Percentiles rank a stretch among this genome's conserved stretches.
Evolutionary conservation across 1,140 invertebrate genomes (phyloP).

Genomic region (Semibalanus balanoides): DNA sequence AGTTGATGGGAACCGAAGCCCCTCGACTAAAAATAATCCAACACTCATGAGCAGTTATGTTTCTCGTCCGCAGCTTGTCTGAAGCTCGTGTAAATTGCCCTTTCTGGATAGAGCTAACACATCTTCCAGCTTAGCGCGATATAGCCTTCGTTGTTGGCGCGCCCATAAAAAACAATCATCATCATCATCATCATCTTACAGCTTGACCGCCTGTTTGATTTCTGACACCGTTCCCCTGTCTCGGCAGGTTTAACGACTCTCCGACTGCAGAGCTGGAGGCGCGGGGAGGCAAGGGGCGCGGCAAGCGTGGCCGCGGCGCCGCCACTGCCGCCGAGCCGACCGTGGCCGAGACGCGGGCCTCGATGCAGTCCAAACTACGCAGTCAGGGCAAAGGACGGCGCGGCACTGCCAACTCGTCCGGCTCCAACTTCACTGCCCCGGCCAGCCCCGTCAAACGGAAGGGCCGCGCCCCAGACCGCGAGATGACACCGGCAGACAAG

Average conservation of each 20-base stretch:
- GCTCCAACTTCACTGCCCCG: slow-evolving; percentile 14
- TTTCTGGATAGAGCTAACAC: no score
- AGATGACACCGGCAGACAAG: not conserved
- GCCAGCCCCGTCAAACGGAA: not conserved
- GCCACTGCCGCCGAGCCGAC: slow-evolving; percentile 13
- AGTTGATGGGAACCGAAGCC: no score
- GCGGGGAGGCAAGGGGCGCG: slow-evolving; percentile 78
- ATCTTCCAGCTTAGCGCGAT: no score
- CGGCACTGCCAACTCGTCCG: slow-evolving; percentile 22
- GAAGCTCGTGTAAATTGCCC: no score
- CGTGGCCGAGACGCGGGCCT: slow-evolving; percentile 26
- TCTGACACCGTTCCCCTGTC: no score
- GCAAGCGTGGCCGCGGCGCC: slow-evolving; percentile 50
- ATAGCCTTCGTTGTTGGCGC: no score
- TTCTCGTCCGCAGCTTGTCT: no score
- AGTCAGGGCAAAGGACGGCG: slow-evolving; percentile 27
- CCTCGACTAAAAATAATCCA: no score
- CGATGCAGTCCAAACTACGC: slow-evolving; percentile 27
- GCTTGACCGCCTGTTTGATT: no score
- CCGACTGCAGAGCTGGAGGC: slow-evolving; percentile 90
- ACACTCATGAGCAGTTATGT: no score
- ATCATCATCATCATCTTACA: no score
- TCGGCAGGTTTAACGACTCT: slow-evolving; percentile 81
- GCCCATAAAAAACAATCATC: no score
- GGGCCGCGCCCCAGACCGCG: not conserved